phyloP scores from a whole-genome alignment of 2,797 vertebrate species.

The Valencia hispanica region DNA sequence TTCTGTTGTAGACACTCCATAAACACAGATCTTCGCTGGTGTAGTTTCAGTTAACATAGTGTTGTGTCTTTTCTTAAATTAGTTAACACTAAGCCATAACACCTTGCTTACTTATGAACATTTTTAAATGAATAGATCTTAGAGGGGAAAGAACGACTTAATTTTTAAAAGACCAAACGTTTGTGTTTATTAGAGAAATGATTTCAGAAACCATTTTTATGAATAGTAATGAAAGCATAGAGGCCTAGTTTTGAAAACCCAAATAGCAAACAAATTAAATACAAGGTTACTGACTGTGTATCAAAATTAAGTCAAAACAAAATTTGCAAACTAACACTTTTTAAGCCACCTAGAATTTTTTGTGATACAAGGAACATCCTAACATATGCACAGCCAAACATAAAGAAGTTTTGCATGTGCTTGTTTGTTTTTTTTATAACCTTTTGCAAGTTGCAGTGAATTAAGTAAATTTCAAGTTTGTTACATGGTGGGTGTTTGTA shows the following conservation, averaged over 20 bases:
- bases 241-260: neutral
- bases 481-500: constrained; percentile 15
- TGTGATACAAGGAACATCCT: neutral
- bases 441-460: neutral
- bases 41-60: neutral
- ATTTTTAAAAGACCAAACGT: neutral
- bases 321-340: neutral
- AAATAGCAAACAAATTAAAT: neutral
- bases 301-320: neutral
- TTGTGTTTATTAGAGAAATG: neutral
- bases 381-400: neutral
- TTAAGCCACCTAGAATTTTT: neutral
- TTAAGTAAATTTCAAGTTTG: constrained; percentile 26
- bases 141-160: neutral
- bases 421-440: neutral
- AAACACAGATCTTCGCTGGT: neutral
- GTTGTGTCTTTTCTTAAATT: neutral
- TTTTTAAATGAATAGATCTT: neutral
- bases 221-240: neutral
- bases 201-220: neutral
- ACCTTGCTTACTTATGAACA: neutral
- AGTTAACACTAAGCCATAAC: neutral
- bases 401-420: neutral
- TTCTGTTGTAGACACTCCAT: neutral
- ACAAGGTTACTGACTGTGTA: neutral